Evolutionary conservation across 2,888 invertebrate genomes (phyloP).

Genomic region (Pinctada fucata): DNA sequence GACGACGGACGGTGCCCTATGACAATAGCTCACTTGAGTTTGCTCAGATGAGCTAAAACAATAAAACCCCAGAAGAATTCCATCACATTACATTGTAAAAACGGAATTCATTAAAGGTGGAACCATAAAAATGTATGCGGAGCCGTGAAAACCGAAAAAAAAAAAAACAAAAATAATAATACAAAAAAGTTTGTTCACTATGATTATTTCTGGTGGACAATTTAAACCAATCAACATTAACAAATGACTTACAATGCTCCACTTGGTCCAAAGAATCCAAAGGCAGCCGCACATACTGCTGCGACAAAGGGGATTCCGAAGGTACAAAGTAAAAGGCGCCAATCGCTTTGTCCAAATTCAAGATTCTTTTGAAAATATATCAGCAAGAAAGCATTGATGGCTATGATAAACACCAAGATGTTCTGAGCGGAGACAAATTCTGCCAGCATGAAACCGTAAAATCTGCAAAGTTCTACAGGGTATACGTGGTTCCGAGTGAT

Average conservation of each 20-base stretch:
- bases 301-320: conserved; percentile 43
- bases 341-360: conserved; percentile 40
- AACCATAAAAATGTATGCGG: too few species aligned
- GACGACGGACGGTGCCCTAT: too few species aligned
- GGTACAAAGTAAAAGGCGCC: conserved; percentile 37
- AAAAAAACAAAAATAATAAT: too few species aligned
- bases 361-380: conserved; percentile 40
- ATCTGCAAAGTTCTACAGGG: conserved; percentile 41
- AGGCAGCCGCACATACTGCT: conserved; percentile 18
- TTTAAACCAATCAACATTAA: too few species aligned
- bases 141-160: too few species aligned
- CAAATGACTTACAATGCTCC: conserved; percentile 42
- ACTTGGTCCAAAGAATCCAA: conserved; percentile 35
- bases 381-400: conserved; percentile 44
- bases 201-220: too few species aligned
- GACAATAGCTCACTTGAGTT: too few species aligned
- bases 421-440: conserved; percentile 46
- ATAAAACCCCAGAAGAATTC: too few species aligned
- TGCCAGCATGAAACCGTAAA: conserved; percentile 45
- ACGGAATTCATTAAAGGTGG: too few species aligned
- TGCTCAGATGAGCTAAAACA: too few species aligned
- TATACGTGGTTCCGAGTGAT: conserved; percentile 38
- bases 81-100: too few species aligned
- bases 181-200: too few species aligned
- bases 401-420: conserved; percentile 45